Evolutionary conservation across 2,113 vertebrate genomes (phyloP).

Genomic region (Corythoichthys intestinalis): DNA sequence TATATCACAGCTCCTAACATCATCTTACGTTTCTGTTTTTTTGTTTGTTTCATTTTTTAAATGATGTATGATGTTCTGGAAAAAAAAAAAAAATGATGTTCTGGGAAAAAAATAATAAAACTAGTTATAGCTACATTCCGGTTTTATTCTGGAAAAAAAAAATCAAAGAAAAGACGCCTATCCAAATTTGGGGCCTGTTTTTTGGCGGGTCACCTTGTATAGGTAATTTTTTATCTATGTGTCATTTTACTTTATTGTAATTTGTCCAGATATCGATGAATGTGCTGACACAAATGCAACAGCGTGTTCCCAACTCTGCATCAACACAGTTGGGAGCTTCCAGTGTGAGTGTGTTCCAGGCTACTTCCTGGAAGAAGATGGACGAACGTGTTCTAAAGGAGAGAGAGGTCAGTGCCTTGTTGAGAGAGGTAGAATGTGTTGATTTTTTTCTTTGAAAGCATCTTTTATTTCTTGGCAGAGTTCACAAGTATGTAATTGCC

Average conservation of each 20-base stretch:
- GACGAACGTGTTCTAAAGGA: constrained; percentile 83
- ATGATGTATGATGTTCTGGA: too few relatives aligned
- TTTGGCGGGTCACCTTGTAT: too few relatives aligned
- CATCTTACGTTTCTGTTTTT: too few relatives aligned
- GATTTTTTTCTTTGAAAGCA: neutral
- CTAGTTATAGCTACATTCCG: too few relatives aligned
- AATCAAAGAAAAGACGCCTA: too few relatives aligned
- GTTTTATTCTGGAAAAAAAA: too few relatives aligned
- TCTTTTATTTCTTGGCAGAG: constrained; percentile 16
- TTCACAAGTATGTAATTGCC: neutral
- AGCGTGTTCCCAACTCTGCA: constrained; percentile 83
- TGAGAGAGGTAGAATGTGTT: constrained; percentile 8
- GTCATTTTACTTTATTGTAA: neutral
- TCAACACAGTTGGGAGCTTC: constrained; percentile 90
- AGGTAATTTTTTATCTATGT: too few relatives aligned
- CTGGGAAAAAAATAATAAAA: too few relatives aligned
- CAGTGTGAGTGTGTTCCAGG: constrained; percentile 86
- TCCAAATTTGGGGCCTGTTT: too few relatives aligned
- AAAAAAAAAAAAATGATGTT: too few relatives aligned
- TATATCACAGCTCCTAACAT: too few relatives aligned
- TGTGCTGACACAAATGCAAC: constrained; percentile 80
- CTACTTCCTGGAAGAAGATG: constrained; percentile 81
- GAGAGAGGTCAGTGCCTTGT: constrained; percentile 77
- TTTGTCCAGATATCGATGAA: constrained; percentile 83
- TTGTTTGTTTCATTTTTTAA: too few relatives aligned